These are phyloP conservation scores for Corynorhinus townsendii DNA, from an alignment of 2,113 vertebrate species.

Conservation along the genomic window DNA sequence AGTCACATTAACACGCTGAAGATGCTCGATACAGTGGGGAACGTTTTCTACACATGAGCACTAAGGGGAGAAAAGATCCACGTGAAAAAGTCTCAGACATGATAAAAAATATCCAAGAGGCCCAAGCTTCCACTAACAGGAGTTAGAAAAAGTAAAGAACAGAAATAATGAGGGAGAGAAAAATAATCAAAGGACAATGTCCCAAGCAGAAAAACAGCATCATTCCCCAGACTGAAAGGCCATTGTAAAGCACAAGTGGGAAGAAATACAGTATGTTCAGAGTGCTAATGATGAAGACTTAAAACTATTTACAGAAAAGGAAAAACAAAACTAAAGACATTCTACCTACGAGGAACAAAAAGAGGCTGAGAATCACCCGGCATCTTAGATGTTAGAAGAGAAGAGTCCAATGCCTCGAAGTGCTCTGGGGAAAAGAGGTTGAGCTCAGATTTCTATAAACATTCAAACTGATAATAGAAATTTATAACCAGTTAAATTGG, in stretches of 20 bases:
- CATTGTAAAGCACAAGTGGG: neutral
- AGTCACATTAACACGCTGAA: neutral
- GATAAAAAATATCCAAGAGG: neutral
- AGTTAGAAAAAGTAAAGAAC: neutral
- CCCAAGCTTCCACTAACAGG: neutral
- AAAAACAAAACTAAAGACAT: neutral
- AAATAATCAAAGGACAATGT: neutral
- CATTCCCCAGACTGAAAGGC: too few relatives aligned
- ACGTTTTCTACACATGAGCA: neutral
- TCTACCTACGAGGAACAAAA: neutral
- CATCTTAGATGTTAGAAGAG: neutral
- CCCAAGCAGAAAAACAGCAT: neutral
- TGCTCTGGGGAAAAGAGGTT: neutral
- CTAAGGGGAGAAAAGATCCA: neutral
- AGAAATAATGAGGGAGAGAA: neutral
- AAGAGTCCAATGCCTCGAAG: neutral
- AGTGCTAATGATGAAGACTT: neutral
- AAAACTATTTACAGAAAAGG: neutral
- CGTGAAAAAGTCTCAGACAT: neutral
- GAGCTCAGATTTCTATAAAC: neutral
- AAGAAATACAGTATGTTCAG: neutral
- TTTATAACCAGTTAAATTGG: neutral
- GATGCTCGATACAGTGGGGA: neutral
- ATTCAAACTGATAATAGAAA: neutral
- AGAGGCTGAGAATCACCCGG: neutral